Evolutionary conservation across 2,113 vertebrate genomes (phyloP).

Genomic region (Callorhinus ursinus): DNA sequence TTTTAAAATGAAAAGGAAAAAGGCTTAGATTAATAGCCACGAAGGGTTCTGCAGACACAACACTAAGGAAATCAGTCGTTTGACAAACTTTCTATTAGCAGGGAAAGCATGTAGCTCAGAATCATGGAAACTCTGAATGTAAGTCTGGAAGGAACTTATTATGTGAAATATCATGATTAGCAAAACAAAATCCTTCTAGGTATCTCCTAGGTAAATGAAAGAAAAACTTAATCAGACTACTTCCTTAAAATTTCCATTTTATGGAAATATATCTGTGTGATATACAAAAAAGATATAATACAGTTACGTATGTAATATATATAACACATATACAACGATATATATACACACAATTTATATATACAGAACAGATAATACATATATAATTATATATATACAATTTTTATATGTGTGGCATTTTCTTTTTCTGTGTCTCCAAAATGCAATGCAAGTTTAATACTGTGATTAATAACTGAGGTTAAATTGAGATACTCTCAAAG

Average conservation of each 20-base stretch:
- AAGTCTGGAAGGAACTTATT: not conserved
- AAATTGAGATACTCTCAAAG: not conserved
- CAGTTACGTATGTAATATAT: not conserved
- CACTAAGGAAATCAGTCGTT: constrained; percentile 72
- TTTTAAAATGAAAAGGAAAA: constrained; percentile 73
- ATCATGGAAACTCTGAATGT: not conserved
- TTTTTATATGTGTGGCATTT: not conserved
- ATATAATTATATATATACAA: not conserved
- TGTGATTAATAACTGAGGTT: not conserved
- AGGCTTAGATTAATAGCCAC: constrained; percentile 65
- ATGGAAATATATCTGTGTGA: not conserved
- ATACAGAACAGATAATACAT: not conserved
- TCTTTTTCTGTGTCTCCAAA: not conserved
- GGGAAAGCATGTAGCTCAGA: not conserved
- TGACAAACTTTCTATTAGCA: constrained; percentile 63
- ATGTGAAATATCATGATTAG: not conserved
- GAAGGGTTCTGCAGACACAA: constrained; percentile 68
- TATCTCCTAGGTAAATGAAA: not conserved
- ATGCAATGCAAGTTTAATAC: not conserved
- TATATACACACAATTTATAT: not conserved
- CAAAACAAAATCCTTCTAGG: not conserved
- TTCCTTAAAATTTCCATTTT: not conserved
- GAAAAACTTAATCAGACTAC: not conserved
- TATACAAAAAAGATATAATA: not conserved
- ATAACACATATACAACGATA: not conserved